Conservation (phyloP, 1,140 invertebrate genomes). For the Mizuhopecten yessoensis region DNA sequence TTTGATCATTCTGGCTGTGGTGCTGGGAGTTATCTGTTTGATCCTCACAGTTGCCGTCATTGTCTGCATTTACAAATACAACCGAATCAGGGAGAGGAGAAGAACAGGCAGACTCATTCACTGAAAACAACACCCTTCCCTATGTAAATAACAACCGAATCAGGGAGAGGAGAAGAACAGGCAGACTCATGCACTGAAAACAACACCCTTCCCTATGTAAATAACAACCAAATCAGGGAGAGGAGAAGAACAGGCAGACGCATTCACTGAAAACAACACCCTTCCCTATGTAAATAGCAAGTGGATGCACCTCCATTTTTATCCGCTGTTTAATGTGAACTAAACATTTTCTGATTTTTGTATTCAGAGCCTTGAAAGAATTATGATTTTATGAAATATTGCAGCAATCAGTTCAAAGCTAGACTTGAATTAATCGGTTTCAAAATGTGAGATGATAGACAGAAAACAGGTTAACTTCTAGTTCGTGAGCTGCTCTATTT, state of each 20-base stretch:
- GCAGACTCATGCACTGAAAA: constrained; percentile 1
- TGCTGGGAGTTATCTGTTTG: not conserved
- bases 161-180: not conserved
- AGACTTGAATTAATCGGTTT: too few relatives aligned
- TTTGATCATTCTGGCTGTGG: not conserved
- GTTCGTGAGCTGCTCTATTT: too few relatives aligned
- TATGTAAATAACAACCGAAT: not conserved
- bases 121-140: not conserved
- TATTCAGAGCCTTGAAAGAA: too few relatives aligned
- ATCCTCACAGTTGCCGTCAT: not conserved
- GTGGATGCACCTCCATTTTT: not conserved
- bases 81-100: not conserved
- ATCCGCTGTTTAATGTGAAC: too few relatives aligned
- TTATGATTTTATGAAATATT: too few relatives aligned
- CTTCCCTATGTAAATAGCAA: not conserved
- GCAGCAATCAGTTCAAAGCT: too few relatives aligned
- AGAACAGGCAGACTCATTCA: not conserved
- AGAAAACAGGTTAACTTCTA: too few relatives aligned
- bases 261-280: not conserved
- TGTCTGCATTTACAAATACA: not conserved
- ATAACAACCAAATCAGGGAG: not conserved
- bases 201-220: not conserved
- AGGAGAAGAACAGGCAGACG: not conserved
- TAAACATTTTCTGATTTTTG: too few relatives aligned
- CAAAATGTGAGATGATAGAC: too few relatives aligned